Evolutionary conservation across 2,797 vertebrate genomes (phyloP).

Genomic region (Austrolebias charrua): DNA sequence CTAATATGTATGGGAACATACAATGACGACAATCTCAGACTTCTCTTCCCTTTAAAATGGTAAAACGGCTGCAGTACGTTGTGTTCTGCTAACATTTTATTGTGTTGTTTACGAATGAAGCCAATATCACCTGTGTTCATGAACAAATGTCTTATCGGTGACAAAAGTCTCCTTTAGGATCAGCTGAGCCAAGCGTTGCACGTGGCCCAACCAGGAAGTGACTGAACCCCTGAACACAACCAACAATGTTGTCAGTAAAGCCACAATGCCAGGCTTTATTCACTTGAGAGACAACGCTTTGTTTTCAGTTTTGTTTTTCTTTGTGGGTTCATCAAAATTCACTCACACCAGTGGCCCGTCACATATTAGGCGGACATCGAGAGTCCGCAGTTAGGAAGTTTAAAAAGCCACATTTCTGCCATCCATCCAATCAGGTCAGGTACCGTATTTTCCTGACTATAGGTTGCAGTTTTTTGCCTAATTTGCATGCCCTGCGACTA

Average conservation of each 20-base stretch:
- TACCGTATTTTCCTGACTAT: too few species aligned
- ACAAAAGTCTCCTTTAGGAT: slow-evolving; percentile 25
- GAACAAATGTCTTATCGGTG: slow-evolving; percentile 6
- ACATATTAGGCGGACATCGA: background rate
- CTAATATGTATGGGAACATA: too few species aligned
- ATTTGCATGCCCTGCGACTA: too few species aligned
- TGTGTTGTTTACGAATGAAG: too few species aligned
- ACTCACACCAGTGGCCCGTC: slow-evolving; percentile 21
- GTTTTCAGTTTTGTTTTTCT: slow-evolving; percentile 28
- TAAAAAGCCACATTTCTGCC: background rate
- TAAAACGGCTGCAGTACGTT: too few species aligned
- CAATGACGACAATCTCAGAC: too few species aligned
- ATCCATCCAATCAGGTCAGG: background rate
- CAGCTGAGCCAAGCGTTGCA: slow-evolving; percentile 56
- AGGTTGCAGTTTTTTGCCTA: too few species aligned
- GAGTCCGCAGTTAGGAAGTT: background rate
- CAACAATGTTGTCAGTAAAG: slow-evolving; percentile 60
- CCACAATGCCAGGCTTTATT: slow-evolving; percentile 62
- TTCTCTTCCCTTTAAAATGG: too few species aligned
- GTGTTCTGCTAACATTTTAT: too few species aligned
- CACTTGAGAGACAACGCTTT: slow-evolving; percentile 53
- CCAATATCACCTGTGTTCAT: too few species aligned
- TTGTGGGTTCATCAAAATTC: slow-evolving; percentile 60
- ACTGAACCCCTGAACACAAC: slow-evolving; percentile 42
- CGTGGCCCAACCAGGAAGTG: slow-evolving; percentile 63